Percentiles rank a stretch among this genome's conserved stretches.
Evolutionary conservation across 2,113 vertebrate genomes (phyloP).

Genomic region (Gadus macrocephalus): DNA sequence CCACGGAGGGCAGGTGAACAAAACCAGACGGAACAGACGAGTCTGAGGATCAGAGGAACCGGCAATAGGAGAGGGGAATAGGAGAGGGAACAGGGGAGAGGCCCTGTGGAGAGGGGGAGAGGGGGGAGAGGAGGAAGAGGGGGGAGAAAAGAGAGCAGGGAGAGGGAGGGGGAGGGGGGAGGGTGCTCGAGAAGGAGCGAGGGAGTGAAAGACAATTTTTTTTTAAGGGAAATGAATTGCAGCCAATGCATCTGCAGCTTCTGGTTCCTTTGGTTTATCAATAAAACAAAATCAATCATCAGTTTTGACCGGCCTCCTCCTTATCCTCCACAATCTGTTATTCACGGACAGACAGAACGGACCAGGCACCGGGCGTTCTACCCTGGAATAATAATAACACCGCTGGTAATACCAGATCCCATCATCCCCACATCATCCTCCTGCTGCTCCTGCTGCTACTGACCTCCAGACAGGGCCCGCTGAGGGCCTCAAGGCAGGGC

Average conservation of each 20-base stretch:
- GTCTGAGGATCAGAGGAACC: no score
- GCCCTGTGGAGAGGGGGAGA: neutral
- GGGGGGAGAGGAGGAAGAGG: neutral
- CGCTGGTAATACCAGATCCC: no score
- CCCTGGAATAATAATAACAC: no score
- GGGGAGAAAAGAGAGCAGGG: neutral
- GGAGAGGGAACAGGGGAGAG: no score
- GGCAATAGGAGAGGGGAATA: no score
- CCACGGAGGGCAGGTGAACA: no score
- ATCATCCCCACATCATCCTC: no score
- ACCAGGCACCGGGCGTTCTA: no score
- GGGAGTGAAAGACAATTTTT: conserved; percentile 28
- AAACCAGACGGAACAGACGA: no score
- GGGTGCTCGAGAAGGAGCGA: conserved; percentile 21
- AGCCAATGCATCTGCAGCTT: conserved; percentile 42
- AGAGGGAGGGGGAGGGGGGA: conserved; percentile 2
- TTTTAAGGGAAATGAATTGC: conserved; percentile 23
- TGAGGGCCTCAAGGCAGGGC: conserved; percentile 30
- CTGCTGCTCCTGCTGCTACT: no score
- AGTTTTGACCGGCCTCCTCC: neutral
- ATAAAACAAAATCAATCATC: neutral
- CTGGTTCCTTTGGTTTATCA: conserved; percentile 25
- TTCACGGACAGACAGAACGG: no score
- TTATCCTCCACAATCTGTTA: neutral
- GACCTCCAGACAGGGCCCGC: conserved; percentile 33